These are phyloP conservation scores for Agrotis ipsilon DNA, from an alignment of 2,888 invertebrate genomes.

Conservation along the genomic window DNA sequence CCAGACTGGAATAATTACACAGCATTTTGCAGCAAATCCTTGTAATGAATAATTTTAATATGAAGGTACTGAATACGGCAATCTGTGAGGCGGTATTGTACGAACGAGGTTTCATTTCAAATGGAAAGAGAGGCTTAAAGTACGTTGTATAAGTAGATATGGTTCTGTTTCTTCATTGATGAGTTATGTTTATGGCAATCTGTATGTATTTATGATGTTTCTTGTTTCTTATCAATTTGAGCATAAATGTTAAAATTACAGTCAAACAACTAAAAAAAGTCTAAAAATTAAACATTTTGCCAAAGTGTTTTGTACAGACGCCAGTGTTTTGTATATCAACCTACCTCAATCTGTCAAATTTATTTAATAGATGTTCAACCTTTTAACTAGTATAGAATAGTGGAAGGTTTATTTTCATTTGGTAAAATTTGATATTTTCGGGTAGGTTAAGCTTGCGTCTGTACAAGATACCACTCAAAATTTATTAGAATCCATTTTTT, in stretches of 20 bases:
- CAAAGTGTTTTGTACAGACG: too few species aligned
- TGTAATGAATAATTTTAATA: conserved; percentile 62
- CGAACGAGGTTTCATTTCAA: conserved; percentile 27
- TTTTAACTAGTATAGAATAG: too few species aligned
- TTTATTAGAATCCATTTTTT: background rate
- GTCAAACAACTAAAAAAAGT: too few species aligned
- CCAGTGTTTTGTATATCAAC: too few species aligned
- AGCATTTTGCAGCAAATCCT: conserved; percentile 52
- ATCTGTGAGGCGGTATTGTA: conserved; percentile 42
- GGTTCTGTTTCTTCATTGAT: background rate
- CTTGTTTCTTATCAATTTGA: background rate
- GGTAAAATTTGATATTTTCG: too few species aligned
- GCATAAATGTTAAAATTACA: too few species aligned
- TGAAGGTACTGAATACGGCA: conserved; percentile 46
- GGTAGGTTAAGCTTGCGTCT: too few species aligned
- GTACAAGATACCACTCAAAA: background rate
- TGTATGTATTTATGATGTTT: conserved; percentile 7
- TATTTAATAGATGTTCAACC: too few species aligned
- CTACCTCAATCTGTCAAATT: too few species aligned
- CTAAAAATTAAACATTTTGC: too few species aligned
- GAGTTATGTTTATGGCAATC: background rate
- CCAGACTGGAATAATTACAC: conserved; percentile 59
- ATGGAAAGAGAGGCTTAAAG: conserved; percentile 32
- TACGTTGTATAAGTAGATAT: background rate
- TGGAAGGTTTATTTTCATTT: too few species aligned